Conservation (phyloP, 2,888 invertebrate genomes). For the Desoria tigrina region DNA sequence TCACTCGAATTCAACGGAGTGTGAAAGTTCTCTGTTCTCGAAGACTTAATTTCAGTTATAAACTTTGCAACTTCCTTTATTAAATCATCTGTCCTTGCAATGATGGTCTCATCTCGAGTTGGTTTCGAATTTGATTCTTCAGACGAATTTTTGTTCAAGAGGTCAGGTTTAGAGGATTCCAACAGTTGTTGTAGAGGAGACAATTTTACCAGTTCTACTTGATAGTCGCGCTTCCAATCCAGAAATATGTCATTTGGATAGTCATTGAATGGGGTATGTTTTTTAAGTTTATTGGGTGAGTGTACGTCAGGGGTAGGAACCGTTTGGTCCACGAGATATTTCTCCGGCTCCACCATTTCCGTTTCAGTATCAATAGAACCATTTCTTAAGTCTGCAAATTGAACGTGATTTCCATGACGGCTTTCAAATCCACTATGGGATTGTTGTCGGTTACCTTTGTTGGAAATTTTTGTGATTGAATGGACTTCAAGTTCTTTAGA, state of each 20-base stretch:
- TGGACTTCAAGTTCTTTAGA: background rate
- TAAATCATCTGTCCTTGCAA: slow-evolving; percentile 26
- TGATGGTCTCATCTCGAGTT: background rate
- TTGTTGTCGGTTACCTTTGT: background rate
- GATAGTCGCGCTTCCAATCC: background rate
- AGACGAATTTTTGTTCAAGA: background rate
- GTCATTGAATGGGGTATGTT: background rate
- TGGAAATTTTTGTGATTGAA: background rate
- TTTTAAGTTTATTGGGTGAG: no score
- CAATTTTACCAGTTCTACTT: background rate
- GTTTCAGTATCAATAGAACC: background rate
- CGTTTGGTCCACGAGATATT: background rate
- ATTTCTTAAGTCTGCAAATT: background rate
- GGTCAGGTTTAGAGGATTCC: background rate
- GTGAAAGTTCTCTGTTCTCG: slow-evolving; percentile 20
- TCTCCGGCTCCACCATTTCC: background rate
- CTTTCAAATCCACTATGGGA: no score
- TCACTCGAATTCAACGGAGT: background rate
- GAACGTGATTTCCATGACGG: background rate
- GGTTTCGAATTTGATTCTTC: background rate
- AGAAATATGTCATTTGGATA: background rate
- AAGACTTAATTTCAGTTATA: slow-evolving; percentile 29
- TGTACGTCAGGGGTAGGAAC: no score
- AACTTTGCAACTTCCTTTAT: slow-evolving; percentile 26
- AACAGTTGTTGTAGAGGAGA: background rate